Evolutionary conservation across 2,888 invertebrate genomes (phyloP).

Genomic region (Drosophila leonis): DNA sequence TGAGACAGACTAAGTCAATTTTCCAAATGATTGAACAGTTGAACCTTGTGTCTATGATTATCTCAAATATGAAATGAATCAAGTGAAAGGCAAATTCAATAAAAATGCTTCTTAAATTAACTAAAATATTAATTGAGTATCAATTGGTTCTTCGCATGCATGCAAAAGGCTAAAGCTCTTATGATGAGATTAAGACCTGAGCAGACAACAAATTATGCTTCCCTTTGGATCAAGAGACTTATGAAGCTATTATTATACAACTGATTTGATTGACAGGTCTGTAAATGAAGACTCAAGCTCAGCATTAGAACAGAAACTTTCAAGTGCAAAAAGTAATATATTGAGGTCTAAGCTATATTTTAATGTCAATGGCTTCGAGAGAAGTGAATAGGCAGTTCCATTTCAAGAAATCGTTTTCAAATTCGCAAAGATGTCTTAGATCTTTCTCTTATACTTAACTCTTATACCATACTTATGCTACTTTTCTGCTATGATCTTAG

Average conservation of each 20-base stretch:
- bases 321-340: no score
- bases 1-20: conserved; percentile 6
- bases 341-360: no score
- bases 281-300: neutral
- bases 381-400: no score
- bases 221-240: neutral
- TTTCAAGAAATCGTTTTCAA: no score
- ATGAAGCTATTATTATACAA: neutral
- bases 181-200: neutral
- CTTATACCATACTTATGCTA: no score
- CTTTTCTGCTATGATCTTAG: no score
- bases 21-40: neutral
- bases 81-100: neutral
- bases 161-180: neutral
- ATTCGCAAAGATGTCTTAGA: no score
- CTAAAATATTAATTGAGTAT: conserved; percentile 1
- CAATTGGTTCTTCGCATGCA: neutral
- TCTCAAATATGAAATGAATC: neutral
- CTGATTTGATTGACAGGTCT: neutral
- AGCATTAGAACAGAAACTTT: no score
- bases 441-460: no score
- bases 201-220: neutral
- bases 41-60: neutral
- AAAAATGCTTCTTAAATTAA: neutral
- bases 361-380: no score